phyloP scores from a whole-genome alignment of 2,797 vertebrate genomes.

The Spinus pinus region DNA sequence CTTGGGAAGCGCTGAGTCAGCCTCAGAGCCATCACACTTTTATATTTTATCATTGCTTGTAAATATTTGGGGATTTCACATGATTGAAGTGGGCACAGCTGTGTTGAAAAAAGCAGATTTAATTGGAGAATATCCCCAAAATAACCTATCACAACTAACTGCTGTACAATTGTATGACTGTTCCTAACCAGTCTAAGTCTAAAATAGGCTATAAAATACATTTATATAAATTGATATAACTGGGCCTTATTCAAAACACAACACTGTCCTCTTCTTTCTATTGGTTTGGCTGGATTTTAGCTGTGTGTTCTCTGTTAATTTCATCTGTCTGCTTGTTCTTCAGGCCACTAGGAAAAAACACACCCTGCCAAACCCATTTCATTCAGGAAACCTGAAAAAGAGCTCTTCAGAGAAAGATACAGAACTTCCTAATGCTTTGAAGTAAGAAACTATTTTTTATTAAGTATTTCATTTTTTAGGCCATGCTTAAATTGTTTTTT shows the following conservation, averaged over 20 bases:
- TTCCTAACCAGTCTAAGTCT: neutral
- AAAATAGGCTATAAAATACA: neutral
- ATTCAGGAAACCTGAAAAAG: slow-evolving; percentile 86
- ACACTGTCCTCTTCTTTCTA: neutral
- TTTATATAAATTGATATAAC: neutral
- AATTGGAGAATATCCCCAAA: neutral
- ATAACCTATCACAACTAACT: neutral
- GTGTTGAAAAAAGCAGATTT: neutral
- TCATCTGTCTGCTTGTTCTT: slow-evolving; percentile 5
- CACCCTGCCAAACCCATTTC: slow-evolving; percentile 84
- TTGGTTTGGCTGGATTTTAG: neutral
- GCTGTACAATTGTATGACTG: neutral
- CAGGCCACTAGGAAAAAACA: slow-evolving; percentile 85
- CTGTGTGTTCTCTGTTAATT: neutral
- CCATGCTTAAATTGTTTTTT: neutral
- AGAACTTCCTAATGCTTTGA: slow-evolving; percentile 81
- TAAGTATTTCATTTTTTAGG: neutral
- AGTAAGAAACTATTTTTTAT: slow-evolving; percentile 76
- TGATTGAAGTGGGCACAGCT: neutral
- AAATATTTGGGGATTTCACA: neutral
- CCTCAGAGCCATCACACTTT: neutral
- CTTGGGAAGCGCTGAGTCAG: neutral
- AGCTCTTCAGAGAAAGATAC: slow-evolving; percentile 84
- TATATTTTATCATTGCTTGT: neutral
- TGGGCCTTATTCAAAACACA: neutral